Base-by-base conservation (phyloP, 2,888 invertebrate genomes). In the Pachymerium ferrugineum region DNA sequence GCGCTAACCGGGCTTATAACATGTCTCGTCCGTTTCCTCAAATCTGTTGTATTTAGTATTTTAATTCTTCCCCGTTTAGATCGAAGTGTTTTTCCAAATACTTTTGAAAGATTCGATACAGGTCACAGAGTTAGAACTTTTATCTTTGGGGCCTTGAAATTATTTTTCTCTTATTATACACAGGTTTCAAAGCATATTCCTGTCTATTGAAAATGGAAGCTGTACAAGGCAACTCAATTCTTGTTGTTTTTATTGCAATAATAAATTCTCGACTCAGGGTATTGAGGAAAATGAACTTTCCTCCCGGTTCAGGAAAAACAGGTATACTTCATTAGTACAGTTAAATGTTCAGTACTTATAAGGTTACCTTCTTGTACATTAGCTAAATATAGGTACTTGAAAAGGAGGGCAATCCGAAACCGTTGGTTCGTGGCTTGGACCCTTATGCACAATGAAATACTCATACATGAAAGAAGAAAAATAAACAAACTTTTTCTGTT, bases 181-280 rank as follows among this genome's bases (percentile, higher is more conserved):
- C 1, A 71, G 71, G 71, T 71, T 71, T 71, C 28, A 71, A 38
- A 71, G 71, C 71, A 1, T 71, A 71, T 38, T 28, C 42, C 1
- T 38, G 33, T 25, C 19, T 38, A 22, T 14, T 71, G 71, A 19
- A 38, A 33, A 19, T 71, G 0, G 71, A 71, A 71, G 71, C 71
- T 25, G 3, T 71, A 22, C 71, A 71, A 22, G 10, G 22, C 8
- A 71, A 71, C 28, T 28, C 38, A 19, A 25, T 71, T n/a, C 22
- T 71, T 1, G n/a, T 25, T 3, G 12, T 38, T 10, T 71, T 71
- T 71, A 14, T 71, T 29, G 1, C 6, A n/a, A n/a, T n/a, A n/a
- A n/a, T n/a, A n/a, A n/a, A n/a, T n/a, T n/a, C n/a, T n/a, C n/a
- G n/a, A n/a, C n/a, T n/a, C n/a, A n/a, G n/a, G 3, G 1, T 62